phyloP scores from a whole-genome alignment of 2,888 invertebrate genomes.

The Hyppa rectilinea region DNA sequence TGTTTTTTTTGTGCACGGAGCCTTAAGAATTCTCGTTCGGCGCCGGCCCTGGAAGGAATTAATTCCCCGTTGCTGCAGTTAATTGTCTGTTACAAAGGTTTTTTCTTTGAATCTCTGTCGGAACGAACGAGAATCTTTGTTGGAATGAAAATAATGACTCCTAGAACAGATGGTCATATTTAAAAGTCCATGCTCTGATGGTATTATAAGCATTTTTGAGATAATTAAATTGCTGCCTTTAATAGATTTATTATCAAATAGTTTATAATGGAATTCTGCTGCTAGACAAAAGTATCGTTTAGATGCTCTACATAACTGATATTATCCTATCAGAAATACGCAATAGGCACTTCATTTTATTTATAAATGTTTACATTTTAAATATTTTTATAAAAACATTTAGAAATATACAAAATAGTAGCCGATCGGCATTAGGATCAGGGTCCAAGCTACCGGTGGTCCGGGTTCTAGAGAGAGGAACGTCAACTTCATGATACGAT shows the following conservation, averaged over 20 bases:
- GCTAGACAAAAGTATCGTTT: constrained; percentile 5
- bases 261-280: constrained; percentile 13
- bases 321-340: not conserved
- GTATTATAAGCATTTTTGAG: constrained; percentile 56
- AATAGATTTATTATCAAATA: constrained; percentile 29
- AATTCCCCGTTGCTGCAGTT: constrained; percentile 80
- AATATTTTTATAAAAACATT: too few species aligned
- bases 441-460: too few species aligned
- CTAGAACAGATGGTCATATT: constrained; percentile 71
- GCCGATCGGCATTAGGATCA: too few species aligned
- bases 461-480: too few species aligned
- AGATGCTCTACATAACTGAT: constrained; percentile 3
- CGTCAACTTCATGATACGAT: too few species aligned
- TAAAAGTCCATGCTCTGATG: constrained; percentile 61
- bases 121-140: constrained; percentile 74
- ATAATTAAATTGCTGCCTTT: constrained; percentile 36
- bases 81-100: constrained; percentile 84
- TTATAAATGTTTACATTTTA: too few species aligned
- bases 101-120: constrained; percentile 76
- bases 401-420: too few species aligned
- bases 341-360: too few species aligned
- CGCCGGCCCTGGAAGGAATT: constrained; percentile 71
- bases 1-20: too few species aligned
- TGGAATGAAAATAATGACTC: constrained; percentile 78
- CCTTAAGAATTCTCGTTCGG: constrained; percentile 61